Evolutionary conservation across 2,113 vertebrate genomes (phyloP), one percentile per base, ranked within the genome.

Genomic region (Oncorhynchus clarkii): DNA sequence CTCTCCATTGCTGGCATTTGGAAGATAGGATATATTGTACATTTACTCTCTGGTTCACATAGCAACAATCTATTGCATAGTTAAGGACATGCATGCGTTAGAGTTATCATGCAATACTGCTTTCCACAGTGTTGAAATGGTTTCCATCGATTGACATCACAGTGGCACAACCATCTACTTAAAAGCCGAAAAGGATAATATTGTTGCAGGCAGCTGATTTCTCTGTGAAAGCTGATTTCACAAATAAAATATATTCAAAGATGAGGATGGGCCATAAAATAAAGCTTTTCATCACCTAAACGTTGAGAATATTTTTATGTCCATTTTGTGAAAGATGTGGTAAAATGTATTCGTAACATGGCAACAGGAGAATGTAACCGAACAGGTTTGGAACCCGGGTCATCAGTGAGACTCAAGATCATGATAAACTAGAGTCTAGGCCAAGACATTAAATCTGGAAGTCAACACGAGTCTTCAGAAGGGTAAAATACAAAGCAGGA

Each of bases 31-130:
- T 59, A 45, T 45, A 89, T 85, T 87, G 74, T 24, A 65, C 29
- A 62, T 78, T 48, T 74, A 70, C 54, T 72, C 48, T 73, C 71
- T 78, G 71, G 60, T 75, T 73, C 73, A 87, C 84, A 80, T 67
- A 80, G 86, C 81, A 74, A 80, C 70, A 75, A 87, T 85, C 79
- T 90, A 89, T 96, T 97, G 96, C 96, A 97, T 95, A 97, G 96
- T 94, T 92, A 82, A 89, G 82, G 73, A 82, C 82, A 86, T 85
- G 89, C 96, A 95, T 96, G 96, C 95, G 87, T 89, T 85, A 84
- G 92, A 82, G 64, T 90, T 90, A 78, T 86, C 95, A 95, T 95
- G 95, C 95, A 93, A 88, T 87, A 88, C 71, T 79, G 85, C 82
- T 91, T 81, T 75, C 71, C 60, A 34, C 54, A 76, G 83, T 82